Conservation (phyloP, 2,888 invertebrate genomes). For the Neoascia interrupta region DNA sequence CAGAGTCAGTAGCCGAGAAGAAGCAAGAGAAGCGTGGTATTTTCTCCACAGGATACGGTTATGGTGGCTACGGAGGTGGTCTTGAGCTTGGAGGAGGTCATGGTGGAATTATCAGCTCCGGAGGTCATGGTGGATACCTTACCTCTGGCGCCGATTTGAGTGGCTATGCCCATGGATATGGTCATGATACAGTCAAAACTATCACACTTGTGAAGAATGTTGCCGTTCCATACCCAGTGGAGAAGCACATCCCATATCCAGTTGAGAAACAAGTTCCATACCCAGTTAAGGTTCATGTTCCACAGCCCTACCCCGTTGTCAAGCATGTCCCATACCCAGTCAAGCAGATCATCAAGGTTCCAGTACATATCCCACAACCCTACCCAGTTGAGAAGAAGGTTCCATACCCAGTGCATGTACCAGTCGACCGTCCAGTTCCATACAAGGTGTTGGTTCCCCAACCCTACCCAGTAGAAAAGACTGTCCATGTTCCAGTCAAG, state of each 20-base stretch:
- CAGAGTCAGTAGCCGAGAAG: constrained; percentile 82
- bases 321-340: constrained; percentile 85
- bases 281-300: constrained; percentile 85
- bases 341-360: constrained; percentile 87
- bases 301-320: constrained; percentile 85
- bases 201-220: constrained; percentile 87
- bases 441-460: constrained; percentile 83
- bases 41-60: constrained; percentile 80
- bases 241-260: constrained; percentile 84
- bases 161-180: constrained; percentile 79
- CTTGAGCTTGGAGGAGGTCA: constrained; percentile 73
- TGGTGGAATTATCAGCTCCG: constrained; percentile 78
- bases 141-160: constrained; percentile 72
- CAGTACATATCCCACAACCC: constrained; percentile 86
- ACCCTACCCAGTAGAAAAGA: constrained; percentile 90
- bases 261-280: constrained; percentile 86
- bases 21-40: constrained; percentile 90
- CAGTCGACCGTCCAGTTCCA: constrained; percentile 88
- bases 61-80: constrained; percentile 79
- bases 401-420: constrained; percentile 84
- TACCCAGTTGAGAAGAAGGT: constrained; percentile 84
- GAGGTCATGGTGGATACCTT: constrained; percentile 73
- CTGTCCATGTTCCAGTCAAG: constrained; percentile 87
- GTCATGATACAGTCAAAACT: constrained; percentile 82
- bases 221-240: constrained; percentile 85